Evolutionary conservation across 2,797 vertebrate species (phyloP).

Genomic region (Staurois parvus): DNA sequence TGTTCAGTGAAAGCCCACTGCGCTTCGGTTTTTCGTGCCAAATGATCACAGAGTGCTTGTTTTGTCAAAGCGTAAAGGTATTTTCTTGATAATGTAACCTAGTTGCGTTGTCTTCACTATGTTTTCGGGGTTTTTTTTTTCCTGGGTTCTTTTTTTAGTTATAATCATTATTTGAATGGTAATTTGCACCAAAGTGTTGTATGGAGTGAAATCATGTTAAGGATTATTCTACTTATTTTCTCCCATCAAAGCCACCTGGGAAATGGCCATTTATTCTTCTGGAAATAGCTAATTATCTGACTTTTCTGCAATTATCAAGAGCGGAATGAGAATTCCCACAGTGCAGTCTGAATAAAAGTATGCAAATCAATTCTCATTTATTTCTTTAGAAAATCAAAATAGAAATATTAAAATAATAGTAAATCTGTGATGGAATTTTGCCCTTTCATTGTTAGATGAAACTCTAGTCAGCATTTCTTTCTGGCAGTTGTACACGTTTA

Average conservation of each 20-base stretch:
- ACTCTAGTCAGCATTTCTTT: no score
- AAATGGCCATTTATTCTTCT: slow-evolving; percentile 36
- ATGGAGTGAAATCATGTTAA: slow-evolving; percentile 2
- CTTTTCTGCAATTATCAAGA: slow-evolving; percentile 46
- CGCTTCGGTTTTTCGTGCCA: slow-evolving; percentile 17
- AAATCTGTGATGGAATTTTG: background rate
- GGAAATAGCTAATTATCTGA: slow-evolving; percentile 48
- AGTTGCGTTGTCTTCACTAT: slow-evolving; percentile 22
- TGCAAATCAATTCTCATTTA: slow-evolving; percentile 32
- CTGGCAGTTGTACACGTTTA: no score
- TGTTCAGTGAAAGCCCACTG: slow-evolving; percentile 36
- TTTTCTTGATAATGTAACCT: slow-evolving; percentile 26
- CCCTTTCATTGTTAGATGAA: no score
- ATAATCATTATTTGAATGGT: background rate
- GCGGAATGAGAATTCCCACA: slow-evolving; percentile 41
- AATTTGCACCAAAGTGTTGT: slow-evolving; percentile 11
- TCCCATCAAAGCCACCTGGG: slow-evolving; percentile 29
- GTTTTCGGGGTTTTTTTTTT: background rate
- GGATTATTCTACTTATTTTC: slow-evolving; percentile 17
- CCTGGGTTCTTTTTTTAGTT: background rate
- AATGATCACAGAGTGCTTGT: slow-evolving; percentile 44
- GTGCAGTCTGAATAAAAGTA: slow-evolving; percentile 39
- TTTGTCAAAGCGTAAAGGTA: slow-evolving; percentile 39
- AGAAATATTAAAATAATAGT: slow-evolving; percentile 1
- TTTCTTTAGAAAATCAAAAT: slow-evolving; percentile 25